Evolutionary conservation across 2,797 vertebrate species (phyloP).

Genomic region (Clamator glandarius): DNA sequence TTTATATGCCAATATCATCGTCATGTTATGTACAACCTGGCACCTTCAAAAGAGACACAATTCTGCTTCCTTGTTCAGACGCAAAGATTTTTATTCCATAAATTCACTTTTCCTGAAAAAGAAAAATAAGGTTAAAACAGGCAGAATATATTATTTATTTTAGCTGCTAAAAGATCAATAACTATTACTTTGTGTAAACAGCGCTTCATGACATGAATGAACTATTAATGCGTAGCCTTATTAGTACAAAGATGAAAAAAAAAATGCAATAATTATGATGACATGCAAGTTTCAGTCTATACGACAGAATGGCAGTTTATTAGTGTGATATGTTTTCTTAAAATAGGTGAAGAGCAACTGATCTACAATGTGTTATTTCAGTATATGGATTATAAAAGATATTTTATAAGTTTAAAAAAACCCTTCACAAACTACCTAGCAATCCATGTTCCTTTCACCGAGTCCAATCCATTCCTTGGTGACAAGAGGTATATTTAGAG

Average conservation of each 20-base stretch:
- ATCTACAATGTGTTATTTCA: not conserved
- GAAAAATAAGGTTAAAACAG: constrained; percentile 41
- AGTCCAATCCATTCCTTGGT: not conserved
- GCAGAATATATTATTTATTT: not conserved
- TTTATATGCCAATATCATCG: not conserved
- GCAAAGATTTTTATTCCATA: constrained; percentile 48
- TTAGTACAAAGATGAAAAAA: not conserved
- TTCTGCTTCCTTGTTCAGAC: constrained; percentile 35
- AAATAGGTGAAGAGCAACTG: not conserved
- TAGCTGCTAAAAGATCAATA: not conserved
- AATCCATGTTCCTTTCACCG: not conserved
- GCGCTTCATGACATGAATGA: not conserved
- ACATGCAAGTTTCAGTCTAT: not conserved
- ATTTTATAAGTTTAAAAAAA: not conserved
- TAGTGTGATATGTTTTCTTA: not conserved
- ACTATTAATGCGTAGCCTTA: not conserved
- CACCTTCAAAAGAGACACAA: constrained; percentile 6
- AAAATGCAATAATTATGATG: not conserved
- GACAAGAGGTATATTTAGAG: not conserved
- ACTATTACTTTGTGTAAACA: not conserved
- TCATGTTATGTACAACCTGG: not conserved
- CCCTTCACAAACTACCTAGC: not conserved
- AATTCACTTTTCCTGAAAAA: constrained; percentile 56
- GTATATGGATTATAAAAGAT: not conserved
- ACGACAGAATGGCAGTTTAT: not conserved